Conservation (phyloP, 2,888 invertebrate genomes). For the Thalpophila matura region DNA sequence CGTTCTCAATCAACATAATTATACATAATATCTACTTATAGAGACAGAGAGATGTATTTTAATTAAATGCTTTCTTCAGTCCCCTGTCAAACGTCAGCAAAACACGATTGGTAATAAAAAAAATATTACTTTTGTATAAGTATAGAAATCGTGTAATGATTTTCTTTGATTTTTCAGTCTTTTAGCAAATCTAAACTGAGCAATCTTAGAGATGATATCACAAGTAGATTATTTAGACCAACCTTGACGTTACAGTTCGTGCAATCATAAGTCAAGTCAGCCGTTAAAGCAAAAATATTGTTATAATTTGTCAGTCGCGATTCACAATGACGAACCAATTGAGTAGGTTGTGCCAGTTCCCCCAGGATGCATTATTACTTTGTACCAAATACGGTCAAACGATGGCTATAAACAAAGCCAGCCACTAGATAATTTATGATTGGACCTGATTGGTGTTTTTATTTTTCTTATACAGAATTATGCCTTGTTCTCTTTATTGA, state of each 20-base stretch:
- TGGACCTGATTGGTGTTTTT: conserved; percentile 1
- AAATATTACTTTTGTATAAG: too few species aligned
- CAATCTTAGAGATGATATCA: conserved; percentile 10
- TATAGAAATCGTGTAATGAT: too few species aligned
- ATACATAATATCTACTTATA: too few species aligned
- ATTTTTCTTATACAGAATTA: not conserved
- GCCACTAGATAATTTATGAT: conserved; percentile 13
- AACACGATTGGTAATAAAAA: too few species aligned
- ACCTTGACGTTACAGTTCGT: conserved; percentile 18
- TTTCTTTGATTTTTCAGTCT: too few species aligned
- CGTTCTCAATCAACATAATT: too few species aligned
- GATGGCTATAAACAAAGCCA: conserved; percentile 10
- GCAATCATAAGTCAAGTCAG: conserved; percentile 1
- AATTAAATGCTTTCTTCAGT: too few species aligned
- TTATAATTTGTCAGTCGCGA: conserved; percentile 12
- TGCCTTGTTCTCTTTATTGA: not conserved
- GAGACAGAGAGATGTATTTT: too few species aligned
- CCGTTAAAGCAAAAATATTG: conserved; percentile 26
- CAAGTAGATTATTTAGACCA: not conserved
- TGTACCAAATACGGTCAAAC: conserved; percentile 36
- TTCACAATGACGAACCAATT: conserved; percentile 44
- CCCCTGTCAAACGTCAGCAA: too few species aligned
- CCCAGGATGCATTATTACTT: conserved; percentile 42
- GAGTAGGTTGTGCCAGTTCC: conserved; percentile 45
- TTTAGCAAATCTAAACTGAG: not conserved